Conservation (phyloP, 2,888 invertebrate species). For the Neocrepidodera transversa region DNA sequence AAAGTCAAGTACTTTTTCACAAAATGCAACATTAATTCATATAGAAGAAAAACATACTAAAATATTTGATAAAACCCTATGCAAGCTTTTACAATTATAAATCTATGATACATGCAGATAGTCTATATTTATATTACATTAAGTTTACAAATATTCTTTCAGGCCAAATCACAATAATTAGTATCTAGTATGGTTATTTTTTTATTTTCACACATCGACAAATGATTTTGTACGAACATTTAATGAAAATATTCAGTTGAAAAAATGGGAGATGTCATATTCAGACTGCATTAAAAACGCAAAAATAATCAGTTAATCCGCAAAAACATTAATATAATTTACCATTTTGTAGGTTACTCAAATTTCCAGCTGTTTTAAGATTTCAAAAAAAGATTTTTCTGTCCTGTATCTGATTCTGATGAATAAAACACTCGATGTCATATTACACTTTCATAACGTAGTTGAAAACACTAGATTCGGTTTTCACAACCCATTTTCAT, state of each 20-base stretch:
- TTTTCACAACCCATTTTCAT: no score
- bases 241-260: slow-evolving; percentile 41
- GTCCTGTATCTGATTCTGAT: no score
- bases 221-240: slow-evolving; percentile 49
- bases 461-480: no score
- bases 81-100: slow-evolving; percentile 56
- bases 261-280: slow-evolving; percentile 29
- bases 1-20: slow-evolving; percentile 49
- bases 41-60: slow-evolving; percentile 58
- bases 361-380: no score
- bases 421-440: no score
- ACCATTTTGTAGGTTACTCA: no score
- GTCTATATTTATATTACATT: slow-evolving; percentile 56
- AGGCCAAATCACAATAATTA: slow-evolving; percentile 57
- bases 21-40: slow-evolving; percentile 59
- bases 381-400: no score
- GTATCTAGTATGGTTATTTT: slow-evolving; percentile 46
- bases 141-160: slow-evolving; percentile 54
- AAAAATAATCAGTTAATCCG: neutral
- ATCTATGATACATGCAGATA: slow-evolving; percentile 54
- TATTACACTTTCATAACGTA: no score
- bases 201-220: slow-evolving; percentile 41
- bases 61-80: slow-evolving; percentile 58
- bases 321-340: no score
- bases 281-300: neutral